Conservation (phyloP, 2,113 vertebrate genomes). For the Gallinago jamesoni region DNA sequence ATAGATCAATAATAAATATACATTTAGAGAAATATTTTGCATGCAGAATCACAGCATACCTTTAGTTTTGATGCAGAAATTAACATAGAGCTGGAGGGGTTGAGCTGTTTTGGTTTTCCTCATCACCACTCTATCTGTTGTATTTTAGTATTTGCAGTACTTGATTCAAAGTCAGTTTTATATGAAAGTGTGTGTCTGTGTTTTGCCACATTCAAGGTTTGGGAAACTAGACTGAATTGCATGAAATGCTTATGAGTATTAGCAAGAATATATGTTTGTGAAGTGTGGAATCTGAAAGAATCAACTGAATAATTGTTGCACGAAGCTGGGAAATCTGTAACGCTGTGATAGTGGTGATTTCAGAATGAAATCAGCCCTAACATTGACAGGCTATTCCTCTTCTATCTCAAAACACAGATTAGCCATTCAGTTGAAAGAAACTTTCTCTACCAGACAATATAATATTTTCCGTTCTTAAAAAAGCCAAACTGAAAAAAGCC, state of each 20-base stretch:
- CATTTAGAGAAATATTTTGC: neutral
- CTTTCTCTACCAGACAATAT: neutral
- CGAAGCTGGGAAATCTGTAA: slow-evolving; percentile 2
- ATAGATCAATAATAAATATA: neutral
- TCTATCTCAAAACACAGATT: neutral
- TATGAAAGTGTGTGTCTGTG: neutral
- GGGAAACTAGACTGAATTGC: neutral
- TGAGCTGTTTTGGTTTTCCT: neutral
- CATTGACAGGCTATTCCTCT: neutral
- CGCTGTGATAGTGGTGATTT: neutral
- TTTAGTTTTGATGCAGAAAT: slow-evolving; percentile 35
- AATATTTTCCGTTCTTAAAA: neutral
- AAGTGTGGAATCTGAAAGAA: slow-evolving; percentile 8
- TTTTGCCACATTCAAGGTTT: neutral
- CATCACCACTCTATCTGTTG: neutral
- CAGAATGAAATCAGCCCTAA: slow-evolving; percentile 6
- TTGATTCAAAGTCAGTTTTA: slow-evolving; percentile 22
- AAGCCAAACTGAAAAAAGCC: neutral
- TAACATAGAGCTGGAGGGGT: neutral
- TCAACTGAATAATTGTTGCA: slow-evolving; percentile 3
- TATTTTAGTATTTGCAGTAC: slow-evolving; percentile 5
- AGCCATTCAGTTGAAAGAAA: neutral
- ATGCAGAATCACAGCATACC: neutral
- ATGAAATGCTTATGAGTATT: neutral
- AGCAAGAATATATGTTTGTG: neutral